Evolutionary conservation across 2,888 invertebrate species (phyloP).

Genomic region (Pachydiplax longipennis): DNA sequence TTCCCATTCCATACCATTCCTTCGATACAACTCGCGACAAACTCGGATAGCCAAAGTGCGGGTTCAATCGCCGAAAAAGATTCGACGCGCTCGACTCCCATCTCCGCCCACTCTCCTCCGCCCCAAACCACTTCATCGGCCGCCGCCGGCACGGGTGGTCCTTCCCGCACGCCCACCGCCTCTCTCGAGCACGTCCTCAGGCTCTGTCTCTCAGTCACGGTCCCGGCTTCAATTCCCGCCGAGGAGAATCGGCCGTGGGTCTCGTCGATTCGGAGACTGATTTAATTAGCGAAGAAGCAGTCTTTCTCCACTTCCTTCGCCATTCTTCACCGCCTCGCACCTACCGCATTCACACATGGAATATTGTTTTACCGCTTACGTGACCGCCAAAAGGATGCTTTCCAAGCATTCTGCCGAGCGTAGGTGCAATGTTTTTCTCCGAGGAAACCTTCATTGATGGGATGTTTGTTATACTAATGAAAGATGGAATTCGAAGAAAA

Average conservation of each 20-base stretch:
- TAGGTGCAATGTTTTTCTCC: not conserved
- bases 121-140: not conserved
- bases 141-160: constrained; percentile 38
- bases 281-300: constrained; percentile 21
- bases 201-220: not conserved
- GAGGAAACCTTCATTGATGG: not conserved
- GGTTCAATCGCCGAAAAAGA: constrained; percentile 35
- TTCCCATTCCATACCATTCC: not conserved
- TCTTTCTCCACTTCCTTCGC: not conserved
- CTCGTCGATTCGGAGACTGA: constrained; percentile 23
- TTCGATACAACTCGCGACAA: not conserved
- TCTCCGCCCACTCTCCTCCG: not conserved
- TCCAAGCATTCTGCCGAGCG: not conserved
- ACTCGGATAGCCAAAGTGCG: not conserved
- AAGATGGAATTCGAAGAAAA: no score
- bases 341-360: not conserved
- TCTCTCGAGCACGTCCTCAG: constrained; percentile 15
- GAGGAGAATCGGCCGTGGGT: constrained; percentile 5
- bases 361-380: not conserved
- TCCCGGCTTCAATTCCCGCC: constrained; percentile 16
- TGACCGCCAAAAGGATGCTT: not conserved
- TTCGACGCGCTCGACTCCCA: constrained; percentile 7
- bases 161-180: not conserved
- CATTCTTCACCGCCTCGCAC: not conserved
- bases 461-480: no score